Evolutionary conservation across 1,140 invertebrate genomes (phyloP), one percentile per base, ranked within the genome.

Genomic region (Microplitis mediator): DNA sequence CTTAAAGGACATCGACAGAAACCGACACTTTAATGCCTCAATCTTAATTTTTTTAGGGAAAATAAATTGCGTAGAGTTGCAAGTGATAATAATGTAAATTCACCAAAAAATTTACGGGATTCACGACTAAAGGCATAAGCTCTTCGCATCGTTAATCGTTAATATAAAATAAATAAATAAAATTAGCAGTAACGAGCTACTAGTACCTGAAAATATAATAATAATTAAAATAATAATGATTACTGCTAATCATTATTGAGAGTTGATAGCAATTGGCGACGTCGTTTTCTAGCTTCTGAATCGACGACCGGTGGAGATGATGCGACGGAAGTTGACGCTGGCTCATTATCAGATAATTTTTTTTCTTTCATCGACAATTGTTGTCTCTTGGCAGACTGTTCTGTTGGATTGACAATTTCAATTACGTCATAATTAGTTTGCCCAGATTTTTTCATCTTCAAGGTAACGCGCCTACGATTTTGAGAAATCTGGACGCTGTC

Each of bases 51-150:
- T 51, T 69, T 4, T 61, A 75, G 69, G 36, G 74, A 76, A 23
- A 80, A 76, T 69, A 73, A 70, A 78, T 67, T 81, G 72, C 75
- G 77, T 63, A 70, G 73, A 31, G 74, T 77, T 13, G 71, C 75
- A 3, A 77, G 77, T 73, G 66, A 69, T 50, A 54, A 64, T 39
- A 45, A 68, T n/a, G 60, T 69, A 16, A 73, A 62, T 50, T 39
- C 60, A 16, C 50, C 34, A 56, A 69, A 68, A 51, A 51, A 50
- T 51, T 68, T 50, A 50, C 62, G 70, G n/a, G 70, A 60, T 31
- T n/a, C 16, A 23, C 50, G 62, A 58, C 45, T 72, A 45, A 60
- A 50, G 51, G 58, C 14, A 50, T 70, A 34, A 60, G 32, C 11
- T 13, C 3, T 4, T 58, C 36, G 11, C 52, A 35, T 31, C 50